Evolutionary conservation across 2,113 vertebrate species (phyloP), one percentile per base, ranked within the genome.

Genomic region (Entelurus aequoreus): DNA sequence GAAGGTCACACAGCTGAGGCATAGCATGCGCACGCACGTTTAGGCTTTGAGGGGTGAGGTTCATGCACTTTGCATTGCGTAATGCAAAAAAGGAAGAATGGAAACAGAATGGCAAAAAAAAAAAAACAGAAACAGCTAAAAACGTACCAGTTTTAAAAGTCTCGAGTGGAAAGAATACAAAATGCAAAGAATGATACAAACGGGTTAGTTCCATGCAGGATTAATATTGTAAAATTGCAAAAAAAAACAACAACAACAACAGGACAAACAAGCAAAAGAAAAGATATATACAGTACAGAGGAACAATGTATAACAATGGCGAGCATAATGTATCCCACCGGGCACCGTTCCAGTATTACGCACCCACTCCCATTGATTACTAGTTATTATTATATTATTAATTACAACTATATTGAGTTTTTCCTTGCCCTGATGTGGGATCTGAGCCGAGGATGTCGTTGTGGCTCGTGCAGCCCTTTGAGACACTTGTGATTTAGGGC

Each of bases 81-180:
- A 37, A 38, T 50, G 47, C 11, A 62, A 16, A 42, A 42, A 60
- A 37, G 59, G 28, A 61, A 80, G 44, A 37, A 53, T 0, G 68
- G 65, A 70, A 35, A 71, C 55, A 56, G 47, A 9, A 69, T 12
- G 14, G n/a, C 10, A 54, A 36, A 56, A 51, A 1, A 68, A 37
- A 72, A 52, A 28, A 28, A 28, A 28, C 11, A 62, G 16, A 10
- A 66, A 68, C 42, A 59, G 64, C 15, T 65, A n/a, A 49, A 60
- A 71, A 89, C 85, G 82, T 88, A 85, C 83, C 66, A 62, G 79
- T 80, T 84, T 65, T 87, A 83, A 85, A 89, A 70, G 78, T 81
- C 82, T 76, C 28, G 5, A 78, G 63, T 74, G 71, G 28, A 79
- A 68, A 68, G 62, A 65, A 63, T 46, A 12, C 62, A 69, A 74